Evolutionary conservation across 2,797 vertebrate species (phyloP).

Genomic region (Pipistrellus pipistrellus): DNA sequence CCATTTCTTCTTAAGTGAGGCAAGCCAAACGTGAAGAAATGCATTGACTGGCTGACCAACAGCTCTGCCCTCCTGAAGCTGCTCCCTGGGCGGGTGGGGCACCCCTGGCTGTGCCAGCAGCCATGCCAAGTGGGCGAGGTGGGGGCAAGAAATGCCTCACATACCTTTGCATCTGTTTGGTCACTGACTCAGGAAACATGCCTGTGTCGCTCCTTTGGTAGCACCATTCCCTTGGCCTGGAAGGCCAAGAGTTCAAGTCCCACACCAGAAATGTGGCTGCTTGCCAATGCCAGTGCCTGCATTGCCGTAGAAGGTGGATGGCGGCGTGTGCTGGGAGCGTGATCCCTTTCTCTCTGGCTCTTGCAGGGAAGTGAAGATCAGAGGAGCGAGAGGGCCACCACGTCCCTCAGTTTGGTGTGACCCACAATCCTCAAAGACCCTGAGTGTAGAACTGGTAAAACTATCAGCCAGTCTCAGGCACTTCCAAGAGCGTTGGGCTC

Average conservation of each 20-base stretch:
- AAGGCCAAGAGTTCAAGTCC: slow-evolving; percentile 84
- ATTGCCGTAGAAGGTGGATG: neutral
- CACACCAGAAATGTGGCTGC: slow-evolving; percentile 82
- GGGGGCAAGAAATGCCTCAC: slow-evolving; percentile 67
- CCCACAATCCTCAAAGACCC: neutral
- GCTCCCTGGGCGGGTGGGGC: neutral
- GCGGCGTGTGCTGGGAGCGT: neutral
- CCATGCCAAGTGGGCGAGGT: neutral
- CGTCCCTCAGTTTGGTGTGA: neutral
- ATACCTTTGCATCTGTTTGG: slow-evolving; percentile 73
- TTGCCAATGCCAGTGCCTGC: slow-evolving; percentile 72
- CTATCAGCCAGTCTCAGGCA: neutral
- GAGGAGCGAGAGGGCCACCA: neutral
- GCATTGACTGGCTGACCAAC: neutral
- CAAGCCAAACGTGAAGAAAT: neutral
- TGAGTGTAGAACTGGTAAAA: neutral
- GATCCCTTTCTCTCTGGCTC: neutral
- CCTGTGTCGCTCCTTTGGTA: slow-evolving; percentile 76
- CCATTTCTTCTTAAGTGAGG: slow-evolving; percentile 15
- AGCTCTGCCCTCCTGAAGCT: neutral
- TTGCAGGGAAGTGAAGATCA: neutral
- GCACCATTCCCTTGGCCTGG: slow-evolving; percentile 62
- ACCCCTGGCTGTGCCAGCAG: slow-evolving; percentile 3
- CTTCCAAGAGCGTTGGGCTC: neutral
- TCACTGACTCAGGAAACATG: slow-evolving; percentile 74